Base-by-base conservation (phyloP, 64 coral and sea anemone species). In the Anthopleura sola region DNA sequence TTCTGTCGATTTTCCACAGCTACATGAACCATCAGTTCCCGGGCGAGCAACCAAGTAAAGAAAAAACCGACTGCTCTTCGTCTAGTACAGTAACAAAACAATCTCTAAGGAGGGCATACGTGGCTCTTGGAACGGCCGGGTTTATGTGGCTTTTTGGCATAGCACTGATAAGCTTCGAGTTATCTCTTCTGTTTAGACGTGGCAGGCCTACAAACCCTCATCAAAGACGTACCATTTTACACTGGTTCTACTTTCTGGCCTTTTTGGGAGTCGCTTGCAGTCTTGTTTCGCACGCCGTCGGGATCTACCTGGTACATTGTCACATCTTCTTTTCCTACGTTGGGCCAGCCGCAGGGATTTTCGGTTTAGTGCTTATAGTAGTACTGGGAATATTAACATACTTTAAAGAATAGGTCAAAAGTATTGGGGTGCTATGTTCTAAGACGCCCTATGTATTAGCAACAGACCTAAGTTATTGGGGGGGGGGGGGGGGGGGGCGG, bases 101-200 rank as follows among this genome's bases (percentile, higher is more conserved):
- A n/a, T n/a, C n/a, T n/a, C n/a, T n/a, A n/a, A n/a, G n/a, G n/a
- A n/a, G n/a, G n/a, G 21, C 37, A 44, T 79, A 79, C 76, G 38
- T 79, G 10, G 76, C 9, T 48, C 44, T 79, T 23, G 76, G 37
- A 5, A 46, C 76, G 8, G 39, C 44, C 8, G 76, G 76, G 2
- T 44, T 79, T 5, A 79, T 79, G 76, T 79, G 38, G 36, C 44
- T 79, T 44, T 79, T 79, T 26, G 44, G 76, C 76, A 44, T 29
- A 23, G 76, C 76, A 4, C 76, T 79, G 6, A 23, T 79, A 23
- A 44, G 37, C 44, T 79, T 48, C 76, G 24, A 79, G 76, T 26
- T 38, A 18, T 79, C 44, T 48, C 37, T 47, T 14, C 76, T 79
- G 2, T 79, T 79, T 37, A 79, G 38, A 46, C 9, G 24, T 11